Base-by-base conservation (phyloP, 2,113 vertebrate species). In the Cygnus buccinator region DNA sequence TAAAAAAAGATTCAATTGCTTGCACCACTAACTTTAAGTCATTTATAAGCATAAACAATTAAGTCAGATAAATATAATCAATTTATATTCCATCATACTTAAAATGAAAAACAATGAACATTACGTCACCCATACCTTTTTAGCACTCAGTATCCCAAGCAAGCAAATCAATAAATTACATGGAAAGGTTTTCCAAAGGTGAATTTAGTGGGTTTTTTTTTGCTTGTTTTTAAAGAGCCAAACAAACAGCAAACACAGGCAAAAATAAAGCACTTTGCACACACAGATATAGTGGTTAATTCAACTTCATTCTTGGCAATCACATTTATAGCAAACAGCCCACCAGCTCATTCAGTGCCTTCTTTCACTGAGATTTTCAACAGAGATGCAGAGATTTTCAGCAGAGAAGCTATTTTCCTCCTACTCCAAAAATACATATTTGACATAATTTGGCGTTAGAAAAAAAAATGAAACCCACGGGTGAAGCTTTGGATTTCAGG, bases 381-480 rank as follows among this genome's bases (percentile, higher is more conserved):
- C 46, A 48, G 46, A 48, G 46, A 48, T 48, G 46, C 46, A 48
- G 5, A 75, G 26, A n/a, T 22, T 54, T 63, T 57, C 65, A 57
- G 46, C 46, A 48, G 46, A 48, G 20, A 48, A 22, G 11, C 8
- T 39, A 4, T 6, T 41, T 2, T 1, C 2, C 1, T 2, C 11
- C 1, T 1, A 8, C 4, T 15, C 15, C 7, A 5, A 10, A 3
- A 25, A 25, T 14, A 18, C 17, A 22, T 10, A 23, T 41, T 8
- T 22, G 3, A 52, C 6, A 46, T 20, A 25, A 71, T 9, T 50
- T 33, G 29, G 39, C 48, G 8, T 54, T 33, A 22, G 8, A 17
- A 1, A 44, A 44, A 2, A 44, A 44, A 3, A 2, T 8, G 2
- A 31, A 70, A 19, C 28, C 13, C 29, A 19, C 37, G 26, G 12